A percentile compares a stretch with the other conserved stretches of the same genome.
Conservation (phyloP, 2,888 invertebrate genomes). For the Cheilosia grossa region DNA sequence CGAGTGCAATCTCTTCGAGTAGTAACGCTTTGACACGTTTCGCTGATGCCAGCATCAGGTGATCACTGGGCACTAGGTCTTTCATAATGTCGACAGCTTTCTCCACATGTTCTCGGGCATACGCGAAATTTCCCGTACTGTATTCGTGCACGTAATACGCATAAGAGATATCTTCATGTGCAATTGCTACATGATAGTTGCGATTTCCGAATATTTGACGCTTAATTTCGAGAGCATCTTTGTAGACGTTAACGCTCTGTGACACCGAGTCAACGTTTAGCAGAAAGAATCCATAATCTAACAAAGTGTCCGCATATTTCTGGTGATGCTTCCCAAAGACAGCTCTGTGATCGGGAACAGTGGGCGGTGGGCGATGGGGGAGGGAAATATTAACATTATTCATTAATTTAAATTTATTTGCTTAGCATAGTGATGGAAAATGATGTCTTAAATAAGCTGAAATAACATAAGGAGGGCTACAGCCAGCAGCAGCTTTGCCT, state of each 20-base stretch:
- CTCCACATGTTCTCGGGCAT: conserved; percentile 92
- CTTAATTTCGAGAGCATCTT: conserved; percentile 90
- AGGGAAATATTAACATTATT: conserved; percentile 2
- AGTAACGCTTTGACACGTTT: conserved; percentile 96
- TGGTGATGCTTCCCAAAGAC: conserved; percentile 88
- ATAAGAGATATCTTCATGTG: conserved; percentile 96
- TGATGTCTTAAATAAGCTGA: background rate
- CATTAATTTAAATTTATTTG: background rate
- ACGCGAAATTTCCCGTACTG: conserved; percentile 92
- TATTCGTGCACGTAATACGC: conserved; percentile 96
- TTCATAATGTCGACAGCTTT: conserved; percentile 92
- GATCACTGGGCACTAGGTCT: conserved; percentile 91
- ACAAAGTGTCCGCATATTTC: conserved; percentile 91
- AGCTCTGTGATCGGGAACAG: conserved; percentile 76
- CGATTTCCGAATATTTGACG: conserved; percentile 91
- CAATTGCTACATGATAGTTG: conserved; percentile 94
- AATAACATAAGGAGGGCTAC: background rate
- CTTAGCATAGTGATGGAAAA: background rate
- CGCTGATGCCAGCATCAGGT: conserved; percentile 93
- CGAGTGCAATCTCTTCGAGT: conserved; percentile 96
- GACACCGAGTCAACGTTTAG: conserved; percentile 93
- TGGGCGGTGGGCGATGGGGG: background rate
- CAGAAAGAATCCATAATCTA: conserved; percentile 95
- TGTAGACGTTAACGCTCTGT: conserved; percentile 93
- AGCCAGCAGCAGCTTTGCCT: background rate